Evolutionary conservation across 2,797 vertebrate species (phyloP), one percentile per base, ranked within the genome.

Genomic region (Centroberyx gerrardi): DNA sequence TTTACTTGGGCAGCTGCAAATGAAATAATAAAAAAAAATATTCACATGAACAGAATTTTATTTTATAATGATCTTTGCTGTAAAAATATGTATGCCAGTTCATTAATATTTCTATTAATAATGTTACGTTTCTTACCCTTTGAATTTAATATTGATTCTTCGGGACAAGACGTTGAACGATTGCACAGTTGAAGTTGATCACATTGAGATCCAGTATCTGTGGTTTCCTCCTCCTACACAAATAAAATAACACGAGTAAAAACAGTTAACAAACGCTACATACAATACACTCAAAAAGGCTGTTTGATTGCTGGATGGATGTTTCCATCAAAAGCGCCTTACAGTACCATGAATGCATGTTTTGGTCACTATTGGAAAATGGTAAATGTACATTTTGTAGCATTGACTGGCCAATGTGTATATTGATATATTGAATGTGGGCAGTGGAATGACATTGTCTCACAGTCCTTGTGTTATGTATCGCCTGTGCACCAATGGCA

Each of bases 81-180:
- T 8, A 10, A 40, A 40, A 40, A 40, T 40, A 9, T 10, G 9
- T 40, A 10, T 33, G 4, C 33, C 7, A 33, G 7, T 33, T 33
- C 3, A 5, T 33, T 33, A 22, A 5, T 33, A 40, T 8, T 10
- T 9, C 9, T 40, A 40, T 40, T 10, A 40, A 9, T 10, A 40
- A 40, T 40, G 38, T 40, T 9, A 40, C 7, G 9, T 40, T 17
- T 15, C 62, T 80, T 60, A 87, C 85, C 76, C 33, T 0, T 51
- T 54, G 31, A 31, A 28, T 44, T 38, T 0, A 6, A 7, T 36
- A 40, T 36, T 7, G 64, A 42, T 9, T 63, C 64, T 59, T 70
- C 62, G 40, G 71, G 52, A 4, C 0, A 28, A 40, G 53, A 56
- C 28, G 72, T 13, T 62, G 65, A 53, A 61, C 18, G 53, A 7